Evolutionary conservation across 2,797 vertebrate genomes (phyloP).

Genomic region (Macropus fuliginosus): DNA sequence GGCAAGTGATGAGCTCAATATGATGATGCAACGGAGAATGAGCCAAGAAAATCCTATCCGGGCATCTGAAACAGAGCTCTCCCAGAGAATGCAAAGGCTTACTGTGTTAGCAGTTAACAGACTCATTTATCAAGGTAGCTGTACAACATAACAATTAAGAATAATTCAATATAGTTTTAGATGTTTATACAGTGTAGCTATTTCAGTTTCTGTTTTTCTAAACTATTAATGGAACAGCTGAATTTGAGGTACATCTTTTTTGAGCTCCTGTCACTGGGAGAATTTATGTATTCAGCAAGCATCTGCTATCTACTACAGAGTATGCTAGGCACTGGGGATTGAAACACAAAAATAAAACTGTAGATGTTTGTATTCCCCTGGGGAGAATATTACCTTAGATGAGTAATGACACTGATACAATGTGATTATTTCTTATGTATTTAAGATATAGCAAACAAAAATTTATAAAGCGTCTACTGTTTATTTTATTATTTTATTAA

Average conservation of each 20-base stretch:
- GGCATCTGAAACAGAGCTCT: conserved; percentile 93
- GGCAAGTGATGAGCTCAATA: conserved; percentile 94
- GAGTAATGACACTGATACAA: conserved; percentile 32
- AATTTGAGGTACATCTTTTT: conserved; percentile 8
- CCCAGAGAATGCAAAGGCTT: conserved; percentile 95
- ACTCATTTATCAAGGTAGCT: conserved; percentile 92
- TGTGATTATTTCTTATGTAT: neutral
- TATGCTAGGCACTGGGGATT: neutral
- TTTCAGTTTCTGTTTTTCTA: conserved; percentile 22
- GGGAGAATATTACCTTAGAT: conserved; percentile 9
- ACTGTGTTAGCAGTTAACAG: conserved; percentile 95
- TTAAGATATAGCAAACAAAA: neutral
- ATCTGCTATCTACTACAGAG: neutral
- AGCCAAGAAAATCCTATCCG: conserved; percentile 95
- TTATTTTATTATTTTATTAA: no score
- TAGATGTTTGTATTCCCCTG: neutral
- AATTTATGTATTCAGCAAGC: neutral
- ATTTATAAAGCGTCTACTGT: no score
- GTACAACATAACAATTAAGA: neutral
- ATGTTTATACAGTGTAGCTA: neutral
- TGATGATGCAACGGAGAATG: conserved; percentile 97
- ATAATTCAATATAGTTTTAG: neutral
- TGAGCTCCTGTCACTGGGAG: neutral
- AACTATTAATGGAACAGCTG: conserved; percentile 24
- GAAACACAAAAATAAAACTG: neutral